A percentile compares a stretch with the other conserved stretches of the same genome.
Conservation (phyloP, 2,113 vertebrate genomes). For the Smithornis capensis region DNA sequence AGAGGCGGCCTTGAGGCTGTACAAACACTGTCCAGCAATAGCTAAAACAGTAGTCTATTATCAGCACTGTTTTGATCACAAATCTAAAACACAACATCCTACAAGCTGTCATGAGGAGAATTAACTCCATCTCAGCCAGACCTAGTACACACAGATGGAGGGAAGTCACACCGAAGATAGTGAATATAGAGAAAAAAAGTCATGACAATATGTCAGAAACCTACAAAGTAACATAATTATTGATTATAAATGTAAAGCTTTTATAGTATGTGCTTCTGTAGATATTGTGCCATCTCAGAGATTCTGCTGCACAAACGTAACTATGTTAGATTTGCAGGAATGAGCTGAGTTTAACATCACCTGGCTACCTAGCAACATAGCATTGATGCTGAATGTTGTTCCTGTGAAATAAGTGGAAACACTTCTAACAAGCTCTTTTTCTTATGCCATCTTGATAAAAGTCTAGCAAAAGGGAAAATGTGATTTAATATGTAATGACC, state of each 20-base stretch:
- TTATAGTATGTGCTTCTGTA: background rate
- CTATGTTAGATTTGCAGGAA: background rate
- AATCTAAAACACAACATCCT: background rate
- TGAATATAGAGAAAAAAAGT: background rate
- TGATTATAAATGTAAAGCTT: background rate
- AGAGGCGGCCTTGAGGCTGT: background rate
- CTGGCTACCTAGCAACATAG: conserved; percentile 29
- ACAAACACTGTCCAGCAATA: background rate
- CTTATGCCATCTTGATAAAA: background rate
- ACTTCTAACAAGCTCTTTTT: background rate
- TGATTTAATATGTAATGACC: background rate
- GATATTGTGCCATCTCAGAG: background rate
- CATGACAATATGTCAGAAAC: background rate
- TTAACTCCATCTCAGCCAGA: background rate
- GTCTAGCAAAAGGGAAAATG: background rate
- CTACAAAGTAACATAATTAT: background rate
- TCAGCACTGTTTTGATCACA: background rate
- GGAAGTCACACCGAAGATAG: background rate
- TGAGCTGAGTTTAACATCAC: conserved; percentile 5
- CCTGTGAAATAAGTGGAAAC: conserved; percentile 3
- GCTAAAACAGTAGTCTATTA: background rate
- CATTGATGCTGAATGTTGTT: background rate
- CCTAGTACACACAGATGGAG: background rate
- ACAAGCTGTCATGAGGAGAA: background rate
- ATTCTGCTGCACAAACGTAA: background rate